These are phyloP conservation scores for Diarsia rubi DNA, from an alignment of 2,888 invertebrate genomes.

Conservation along the genomic window DNA sequence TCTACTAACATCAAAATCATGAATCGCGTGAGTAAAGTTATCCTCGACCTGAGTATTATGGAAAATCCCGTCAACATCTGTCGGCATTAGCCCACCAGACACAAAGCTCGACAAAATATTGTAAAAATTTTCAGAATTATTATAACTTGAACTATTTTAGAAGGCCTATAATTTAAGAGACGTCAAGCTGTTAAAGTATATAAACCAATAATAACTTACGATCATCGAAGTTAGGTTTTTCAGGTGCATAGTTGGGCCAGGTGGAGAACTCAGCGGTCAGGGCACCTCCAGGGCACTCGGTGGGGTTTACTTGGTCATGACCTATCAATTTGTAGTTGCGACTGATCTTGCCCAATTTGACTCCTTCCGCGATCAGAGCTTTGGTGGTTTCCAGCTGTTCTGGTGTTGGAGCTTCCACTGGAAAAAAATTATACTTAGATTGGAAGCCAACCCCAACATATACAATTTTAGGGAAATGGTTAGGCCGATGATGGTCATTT, in stretches of 20 bases:
- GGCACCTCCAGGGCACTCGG: constrained; percentile 93
- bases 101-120: no score
- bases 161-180: constrained; percentile 1
- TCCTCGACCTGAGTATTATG: no score
- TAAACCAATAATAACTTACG: constrained; percentile 13
- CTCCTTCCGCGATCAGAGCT: constrained; percentile 91
- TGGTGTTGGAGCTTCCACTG: constrained; percentile 91
- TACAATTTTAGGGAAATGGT: not conserved
- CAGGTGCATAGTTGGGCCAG: constrained; percentile 90
- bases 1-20: no score
- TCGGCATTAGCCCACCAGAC: no score
- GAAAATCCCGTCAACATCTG: no score
- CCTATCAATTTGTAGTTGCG: constrained; percentile 92
- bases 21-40: no score
- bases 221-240: constrained; percentile 44
- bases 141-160: not conserved
- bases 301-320: constrained; percentile 88
- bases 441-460: not conserved
- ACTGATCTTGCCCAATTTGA: constrained; percentile 89
- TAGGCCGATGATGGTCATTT: not conserved
- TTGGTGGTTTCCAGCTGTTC: constrained; percentile 90
- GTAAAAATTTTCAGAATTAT: not conserved
- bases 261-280: constrained; percentile 91
- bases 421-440: not conserved
- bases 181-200: constrained; percentile 38